Evolutionary conservation across 2,113 vertebrate species (phyloP).

Genomic region (Sinocyclocheilus anophthalmus): DNA sequence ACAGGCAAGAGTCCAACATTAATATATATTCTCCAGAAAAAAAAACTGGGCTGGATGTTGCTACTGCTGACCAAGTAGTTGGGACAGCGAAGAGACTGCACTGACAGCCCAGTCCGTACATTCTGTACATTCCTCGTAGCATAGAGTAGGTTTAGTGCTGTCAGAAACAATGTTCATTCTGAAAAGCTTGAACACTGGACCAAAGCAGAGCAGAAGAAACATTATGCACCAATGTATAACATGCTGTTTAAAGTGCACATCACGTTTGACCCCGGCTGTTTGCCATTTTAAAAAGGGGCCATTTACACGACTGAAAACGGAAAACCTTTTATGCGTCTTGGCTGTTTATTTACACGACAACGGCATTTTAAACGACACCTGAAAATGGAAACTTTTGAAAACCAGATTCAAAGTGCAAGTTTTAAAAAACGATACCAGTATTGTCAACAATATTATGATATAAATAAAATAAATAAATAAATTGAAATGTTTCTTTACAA

Average conservation of each 20-base stretch:
- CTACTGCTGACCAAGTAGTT: background rate
- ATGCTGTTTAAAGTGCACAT: background rate
- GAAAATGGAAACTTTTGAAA: too few relatives aligned
- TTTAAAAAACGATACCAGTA: too few relatives aligned
- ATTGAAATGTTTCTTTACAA: too few relatives aligned
- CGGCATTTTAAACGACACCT: too few relatives aligned
- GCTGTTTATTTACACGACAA: too few relatives aligned
- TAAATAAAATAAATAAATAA: too few relatives aligned
- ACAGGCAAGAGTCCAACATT: conserved; percentile 78
- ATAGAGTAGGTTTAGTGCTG: background rate
- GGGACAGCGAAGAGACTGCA: background rate
- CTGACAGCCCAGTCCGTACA: background rate
- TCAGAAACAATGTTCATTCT: background rate
- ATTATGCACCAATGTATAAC: background rate
- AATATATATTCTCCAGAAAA: background rate
- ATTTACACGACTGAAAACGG: background rate
- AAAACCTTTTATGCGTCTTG: too few relatives aligned
- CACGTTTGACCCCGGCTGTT: background rate
- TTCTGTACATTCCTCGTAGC: background rate
- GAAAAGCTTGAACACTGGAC: background rate
- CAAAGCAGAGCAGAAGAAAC: background rate
- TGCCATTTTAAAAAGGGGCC: background rate
- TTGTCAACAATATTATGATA: too few relatives aligned
- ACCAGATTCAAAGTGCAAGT: too few relatives aligned
- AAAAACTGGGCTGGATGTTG: background rate